These are phyloP conservation scores for Seriola rivoliana DNA, from an alignment of 2,113 vertebrate species.

Conservation along the genomic window DNA sequence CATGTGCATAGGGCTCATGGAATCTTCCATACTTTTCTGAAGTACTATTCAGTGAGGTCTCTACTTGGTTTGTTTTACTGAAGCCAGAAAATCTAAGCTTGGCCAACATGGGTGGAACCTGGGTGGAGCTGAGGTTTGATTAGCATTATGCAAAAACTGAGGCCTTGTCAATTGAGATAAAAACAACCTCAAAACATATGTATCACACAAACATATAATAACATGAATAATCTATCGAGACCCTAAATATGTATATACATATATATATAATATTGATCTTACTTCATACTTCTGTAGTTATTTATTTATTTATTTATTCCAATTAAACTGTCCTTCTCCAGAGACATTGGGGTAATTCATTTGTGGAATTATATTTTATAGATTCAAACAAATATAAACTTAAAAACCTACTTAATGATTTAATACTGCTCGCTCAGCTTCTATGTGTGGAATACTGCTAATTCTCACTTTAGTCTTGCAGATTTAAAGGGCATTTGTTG, in stretches of 20 bases:
- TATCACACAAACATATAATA: no score
- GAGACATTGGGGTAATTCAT: no score
- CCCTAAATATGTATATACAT: no score
- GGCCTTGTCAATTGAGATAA: neutral
- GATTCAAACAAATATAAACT: no score
- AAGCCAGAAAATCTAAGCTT: neutral
- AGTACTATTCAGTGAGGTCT: neutral
- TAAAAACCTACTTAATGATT: no score
- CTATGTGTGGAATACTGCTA: neutral
- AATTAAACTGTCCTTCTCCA: no score
- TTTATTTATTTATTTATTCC: no score
- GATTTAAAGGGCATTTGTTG: neutral
- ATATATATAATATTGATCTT: no score
- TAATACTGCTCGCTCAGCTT: no score
- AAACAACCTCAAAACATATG: neutral
- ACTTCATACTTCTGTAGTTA: no score
- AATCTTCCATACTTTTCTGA: neutral
- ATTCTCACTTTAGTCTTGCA: neutral
- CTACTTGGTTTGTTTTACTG: neutral
- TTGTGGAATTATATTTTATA: no score
- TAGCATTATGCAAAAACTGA: neutral
- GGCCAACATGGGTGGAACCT: neutral
- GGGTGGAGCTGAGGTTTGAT: neutral
- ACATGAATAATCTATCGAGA: no score
- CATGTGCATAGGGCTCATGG: neutral